These are phyloP conservation scores for Drosophila albomicans DNA, from an alignment of 1,140 invertebrate genomes.

Conservation along the genomic window DNA sequence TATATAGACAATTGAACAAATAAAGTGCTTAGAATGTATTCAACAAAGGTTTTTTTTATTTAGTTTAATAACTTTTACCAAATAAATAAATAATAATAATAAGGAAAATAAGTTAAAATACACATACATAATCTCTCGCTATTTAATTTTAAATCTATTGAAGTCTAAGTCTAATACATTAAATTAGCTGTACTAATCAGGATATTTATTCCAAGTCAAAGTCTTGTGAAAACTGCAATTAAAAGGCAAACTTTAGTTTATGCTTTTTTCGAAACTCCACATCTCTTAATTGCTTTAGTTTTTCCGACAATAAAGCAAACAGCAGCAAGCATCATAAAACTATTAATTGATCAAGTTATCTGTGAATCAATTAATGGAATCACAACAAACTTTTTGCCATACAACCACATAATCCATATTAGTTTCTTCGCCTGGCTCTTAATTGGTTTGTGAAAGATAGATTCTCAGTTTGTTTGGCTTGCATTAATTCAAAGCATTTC, in stretches of 20 bases:
- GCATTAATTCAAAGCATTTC: not conserved
- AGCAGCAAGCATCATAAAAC: not conserved
- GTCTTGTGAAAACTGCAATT: not conserved
- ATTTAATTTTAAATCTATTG: too few relatives aligned
- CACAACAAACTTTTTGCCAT: not conserved
- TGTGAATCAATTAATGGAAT: slow-evolving; percentile 1
- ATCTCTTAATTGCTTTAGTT: not conserved
- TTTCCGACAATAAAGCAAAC: too few relatives aligned
- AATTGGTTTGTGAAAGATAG: not conserved
- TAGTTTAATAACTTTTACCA: too few relatives aligned
- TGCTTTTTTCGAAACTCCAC: not conserved
- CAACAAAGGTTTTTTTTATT: too few relatives aligned
- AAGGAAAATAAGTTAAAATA: too few relatives aligned
- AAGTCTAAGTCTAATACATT: too few relatives aligned
- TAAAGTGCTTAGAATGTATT: too few relatives aligned
- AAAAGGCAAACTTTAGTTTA: not conserved
- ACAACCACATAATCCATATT: slow-evolving; percentile 1
- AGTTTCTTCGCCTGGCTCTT: not conserved
- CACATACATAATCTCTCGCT: too few relatives aligned
- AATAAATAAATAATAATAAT: too few relatives aligned
- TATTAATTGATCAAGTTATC: not conserved
- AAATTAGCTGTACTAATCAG: too few relatives aligned
- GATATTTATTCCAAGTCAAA: too few relatives aligned
- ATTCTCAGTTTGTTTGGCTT: slow-evolving; percentile 4
- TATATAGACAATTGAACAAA: too few relatives aligned